These are phyloP conservation scores for Xylota sylvarum DNA, from an alignment of 2,888 invertebrate genomes.

Conservation along the genomic window DNA sequence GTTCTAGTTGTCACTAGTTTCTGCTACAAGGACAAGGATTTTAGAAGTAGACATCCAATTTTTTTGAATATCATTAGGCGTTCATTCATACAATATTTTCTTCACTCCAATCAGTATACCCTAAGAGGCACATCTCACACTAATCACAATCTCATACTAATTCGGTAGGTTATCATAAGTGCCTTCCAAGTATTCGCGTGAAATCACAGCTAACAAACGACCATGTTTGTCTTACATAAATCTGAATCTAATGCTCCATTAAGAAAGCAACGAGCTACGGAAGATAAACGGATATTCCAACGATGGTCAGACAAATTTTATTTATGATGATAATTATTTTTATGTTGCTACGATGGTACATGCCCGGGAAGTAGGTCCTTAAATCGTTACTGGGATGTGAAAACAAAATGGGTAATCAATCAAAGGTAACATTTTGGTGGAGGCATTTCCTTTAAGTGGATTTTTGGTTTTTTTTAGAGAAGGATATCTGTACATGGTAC, in stretches of 20 bases:
- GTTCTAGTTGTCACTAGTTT: too few species aligned
- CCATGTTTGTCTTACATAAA: slow-evolving; percentile 17
- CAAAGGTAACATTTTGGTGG: background rate
- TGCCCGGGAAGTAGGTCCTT: background rate
- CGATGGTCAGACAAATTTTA: slow-evolving; percentile 25
- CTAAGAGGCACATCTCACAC: too few species aligned
- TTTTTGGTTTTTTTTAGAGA: too few species aligned
- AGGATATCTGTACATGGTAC: too few species aligned
- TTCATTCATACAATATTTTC: too few species aligned
- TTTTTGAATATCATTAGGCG: too few species aligned
- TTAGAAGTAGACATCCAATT: too few species aligned
- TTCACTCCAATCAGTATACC: too few species aligned
- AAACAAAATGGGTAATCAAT: slow-evolving; percentile 2
- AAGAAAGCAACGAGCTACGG: background rate
- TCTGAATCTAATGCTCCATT: slow-evolving; percentile 31
- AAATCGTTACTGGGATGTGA: background rate
- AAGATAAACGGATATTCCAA: slow-evolving; percentile 10
- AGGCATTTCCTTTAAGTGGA: background rate
- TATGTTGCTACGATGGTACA: background rate
- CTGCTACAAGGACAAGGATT: too few species aligned
- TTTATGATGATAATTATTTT: slow-evolving; percentile 32
- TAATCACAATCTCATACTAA: too few species aligned
- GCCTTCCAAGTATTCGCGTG: background rate
- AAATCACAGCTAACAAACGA: slow-evolving; percentile 12
- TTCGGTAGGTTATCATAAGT: background rate